Evolutionary conservation across 2,113 vertebrate species (phyloP), one percentile per base, ranked within the genome.

Genomic region (Helogale parvula): DNA sequence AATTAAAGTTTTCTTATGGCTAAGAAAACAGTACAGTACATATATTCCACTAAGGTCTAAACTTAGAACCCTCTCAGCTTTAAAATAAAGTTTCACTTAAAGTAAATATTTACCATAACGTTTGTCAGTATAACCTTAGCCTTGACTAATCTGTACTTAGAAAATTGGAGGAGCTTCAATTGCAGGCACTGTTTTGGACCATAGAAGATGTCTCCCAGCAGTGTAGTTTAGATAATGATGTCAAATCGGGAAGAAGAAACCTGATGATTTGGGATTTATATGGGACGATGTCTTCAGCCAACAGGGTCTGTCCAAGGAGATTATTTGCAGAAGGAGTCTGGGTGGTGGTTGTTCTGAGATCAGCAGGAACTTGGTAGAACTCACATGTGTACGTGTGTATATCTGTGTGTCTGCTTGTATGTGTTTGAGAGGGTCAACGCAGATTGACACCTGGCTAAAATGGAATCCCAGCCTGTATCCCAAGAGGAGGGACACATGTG

Each of bases 361-460:
- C 14, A 79, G 33, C 1, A 41, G 16, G 6, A 47, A 76, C 5
- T 79, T 71, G 16, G 33, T 19, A 15, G 0, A 33, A 23, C 50
- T 5, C 57, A 23, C 41, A 0, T 35, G 7, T 29, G 41, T 52
- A 9, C 12, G 17, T 47, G 1, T 63, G 11, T 31, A 3, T 38
- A 17, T 21, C 5, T 52, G 19, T 33, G 21, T 79, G 5, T 54
- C 9, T 27, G 5, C 33, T 9, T 71, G 52, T 38, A 3, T 1
- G 0, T n/a, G 19, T 35, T 0, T 45, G 63, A 33, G 16, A 65
- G 17, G 2, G 1, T 33, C 0, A 5, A 12, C 35, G 35, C 6
- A 50, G 3, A 27, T 10, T 35, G 2, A 7, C 41, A 1, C 16
- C 14, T n/a, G 6, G 0, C 29, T 50, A 29, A 87, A 35, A 50